A percentile compares a stretch with the other conserved stretches of the same genome.
These are phyloP conservation scores for Cryptophagus acutangulus DNA, from an alignment of 2,888 invertebrate genomes.

Conservation along the genomic window DNA sequence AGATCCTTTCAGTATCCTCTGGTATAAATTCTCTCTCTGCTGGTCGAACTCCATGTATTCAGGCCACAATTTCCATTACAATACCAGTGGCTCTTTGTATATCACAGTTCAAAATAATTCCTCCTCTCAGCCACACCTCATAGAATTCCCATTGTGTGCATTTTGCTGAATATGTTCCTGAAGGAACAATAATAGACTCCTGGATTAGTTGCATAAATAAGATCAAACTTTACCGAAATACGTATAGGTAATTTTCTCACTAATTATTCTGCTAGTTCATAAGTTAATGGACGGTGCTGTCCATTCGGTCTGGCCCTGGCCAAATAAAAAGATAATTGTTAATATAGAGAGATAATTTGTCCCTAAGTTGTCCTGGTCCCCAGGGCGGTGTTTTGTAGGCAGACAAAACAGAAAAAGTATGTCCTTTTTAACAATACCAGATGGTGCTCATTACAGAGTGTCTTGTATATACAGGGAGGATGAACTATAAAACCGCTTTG, in stretches of 20 bases:
- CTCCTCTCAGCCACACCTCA: no score
- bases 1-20: constrained; percentile 34
- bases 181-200: no score
- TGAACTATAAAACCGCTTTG: constrained; percentile 40
- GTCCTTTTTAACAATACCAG: constrained; percentile 44
- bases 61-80: constrained; percentile 23
- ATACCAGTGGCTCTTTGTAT: constrained; percentile 5
- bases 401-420: no score
- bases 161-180: no score
- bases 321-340: neutral
- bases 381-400: neutral
- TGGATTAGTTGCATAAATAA: no score
- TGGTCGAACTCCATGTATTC: constrained; percentile 14
- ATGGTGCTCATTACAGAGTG: constrained; percentile 47
- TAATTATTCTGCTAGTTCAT: no score
- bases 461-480: no score
- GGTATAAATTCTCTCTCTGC: constrained; percentile 23
- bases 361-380: neutral
- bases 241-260: no score
- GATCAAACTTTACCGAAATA: no score
- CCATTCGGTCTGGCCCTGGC: neutral
- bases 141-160: constrained; percentile 31
- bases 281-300: no score
- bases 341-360: neutral
- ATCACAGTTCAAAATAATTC: neutral